Conservation (phyloP, 1,140 invertebrate species). For the Philaenus spumarius region DNA sequence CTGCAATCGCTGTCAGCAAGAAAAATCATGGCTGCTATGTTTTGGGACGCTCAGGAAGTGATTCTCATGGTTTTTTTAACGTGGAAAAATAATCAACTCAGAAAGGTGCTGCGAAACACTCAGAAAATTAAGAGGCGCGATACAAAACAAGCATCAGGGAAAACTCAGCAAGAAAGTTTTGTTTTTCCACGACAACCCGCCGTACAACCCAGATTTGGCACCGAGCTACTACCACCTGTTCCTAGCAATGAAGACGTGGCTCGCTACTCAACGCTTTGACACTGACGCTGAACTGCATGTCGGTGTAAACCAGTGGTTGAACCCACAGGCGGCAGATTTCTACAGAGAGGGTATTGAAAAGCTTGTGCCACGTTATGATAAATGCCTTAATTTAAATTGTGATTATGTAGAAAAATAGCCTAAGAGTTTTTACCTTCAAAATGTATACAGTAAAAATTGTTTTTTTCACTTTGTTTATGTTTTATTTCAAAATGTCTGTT, state of each 20-base stretch:
- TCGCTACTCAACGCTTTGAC: constrained; percentile 17
- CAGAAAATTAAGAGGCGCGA: no score
- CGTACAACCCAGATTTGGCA: constrained; percentile 33
- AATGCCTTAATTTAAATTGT: neutral
- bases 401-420: constrained; percentile 18
- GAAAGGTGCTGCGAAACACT: no score
- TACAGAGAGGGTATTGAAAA: constrained; percentile 5
- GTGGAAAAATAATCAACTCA: no score
- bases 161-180: neutral
- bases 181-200: constrained; percentile 5
- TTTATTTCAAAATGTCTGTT: no score
- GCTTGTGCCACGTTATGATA: constrained; percentile 1
- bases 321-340: neutral
- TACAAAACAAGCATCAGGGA: no score
- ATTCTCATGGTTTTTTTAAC: no score
- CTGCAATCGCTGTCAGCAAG: no score
- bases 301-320: neutral
- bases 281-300: constrained; percentile 5
- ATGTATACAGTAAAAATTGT: no score
- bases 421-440: neutral
- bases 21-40: no score
- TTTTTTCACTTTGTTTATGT: no score
- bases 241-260: constrained; percentile 18
- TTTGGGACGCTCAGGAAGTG: no score
- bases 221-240: constrained; percentile 35